Conservation (phyloP, 2,797 vertebrate genomes). For the Xenops minutus region DNA sequence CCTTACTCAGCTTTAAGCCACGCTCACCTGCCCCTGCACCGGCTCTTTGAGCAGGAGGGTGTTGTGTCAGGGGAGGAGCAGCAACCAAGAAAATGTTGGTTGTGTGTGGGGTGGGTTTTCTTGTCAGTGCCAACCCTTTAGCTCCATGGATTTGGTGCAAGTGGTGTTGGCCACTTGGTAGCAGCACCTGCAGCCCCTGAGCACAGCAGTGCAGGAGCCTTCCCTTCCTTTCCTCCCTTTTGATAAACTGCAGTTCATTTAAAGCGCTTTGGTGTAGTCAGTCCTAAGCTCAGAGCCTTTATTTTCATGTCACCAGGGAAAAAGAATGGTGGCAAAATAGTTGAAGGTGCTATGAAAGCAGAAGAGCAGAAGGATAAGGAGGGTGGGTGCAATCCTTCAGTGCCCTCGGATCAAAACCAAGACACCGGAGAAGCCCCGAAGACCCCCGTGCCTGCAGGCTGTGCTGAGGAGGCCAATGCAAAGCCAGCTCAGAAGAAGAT, state of each 20-base stretch:
- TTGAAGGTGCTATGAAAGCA: constrained; percentile 70
- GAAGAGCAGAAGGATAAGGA: constrained; percentile 78
- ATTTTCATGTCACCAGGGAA: constrained; percentile 70
- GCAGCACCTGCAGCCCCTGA: neutral
- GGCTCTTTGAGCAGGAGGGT: neutral
- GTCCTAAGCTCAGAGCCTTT: neutral
- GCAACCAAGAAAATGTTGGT: neutral
- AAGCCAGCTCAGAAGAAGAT: constrained; percentile 77
- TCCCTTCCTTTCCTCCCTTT: too few relatives aligned
- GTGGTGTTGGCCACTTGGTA: neutral
- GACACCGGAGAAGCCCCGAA: constrained; percentile 71
- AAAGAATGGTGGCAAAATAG: constrained; percentile 66
- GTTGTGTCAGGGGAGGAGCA: neutral
- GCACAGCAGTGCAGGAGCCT: too few relatives aligned
- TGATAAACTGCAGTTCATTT: neutral
- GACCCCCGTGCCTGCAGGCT: constrained; percentile 31
- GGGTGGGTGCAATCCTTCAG: constrained; percentile 52
- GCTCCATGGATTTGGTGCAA: neutral
- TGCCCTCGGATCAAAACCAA: constrained; percentile 70
- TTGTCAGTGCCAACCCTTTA: neutral
- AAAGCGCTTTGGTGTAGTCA: neutral
- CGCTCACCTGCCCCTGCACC: neutral
- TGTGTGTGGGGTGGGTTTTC: neutral
- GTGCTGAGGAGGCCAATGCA: constrained; percentile 60
- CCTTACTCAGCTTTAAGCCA: neutral